Base-by-base conservation (phyloP, 2,888 invertebrate genomes). In the Elegia similella region DNA sequence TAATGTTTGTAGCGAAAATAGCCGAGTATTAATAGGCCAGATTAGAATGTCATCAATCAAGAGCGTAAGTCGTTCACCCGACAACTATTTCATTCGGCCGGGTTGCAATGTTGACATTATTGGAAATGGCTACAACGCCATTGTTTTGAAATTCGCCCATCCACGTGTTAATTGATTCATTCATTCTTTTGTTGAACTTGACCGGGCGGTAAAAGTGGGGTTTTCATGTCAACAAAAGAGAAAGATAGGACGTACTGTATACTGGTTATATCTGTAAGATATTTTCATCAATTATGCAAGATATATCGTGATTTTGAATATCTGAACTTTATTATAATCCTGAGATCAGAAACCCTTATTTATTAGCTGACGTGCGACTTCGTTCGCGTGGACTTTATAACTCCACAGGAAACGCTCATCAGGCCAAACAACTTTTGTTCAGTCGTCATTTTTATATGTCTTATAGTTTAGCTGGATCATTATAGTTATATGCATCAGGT, bases 11-110 rank as follows among this genome's bases (percentile, higher is more conserved):
- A 60, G 65, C 72, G 61, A 69, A 75, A 82, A 86, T 83, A 80
- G 74, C 67, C 57, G 59, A 43, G 42, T 84, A 83, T 79, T 75
- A 86, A 75, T 84, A 86, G 73, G 72, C 70, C 69, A 78, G 76
- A 75, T 73, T 68, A 69, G 67, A 76, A 75, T 74, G 80, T 74
- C 75, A 83, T 82, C 78, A 75, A 83, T 82, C 72, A 65, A 67
- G 65, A 62, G 58, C 56, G 62, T 58, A 71, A 88, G 82, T 84
- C 85, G 66, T 86, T 87, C 76, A 88, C 76, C 86, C 66, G 61
- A 58, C 58, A 61, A 6, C 53, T 42, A 13, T 15, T 53, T 43
- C 6, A 34, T 32, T 50, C 34, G 34, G 50, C 15, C 32, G 48
- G 48, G 34, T 50, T 50, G 32, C 32, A 50, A 50, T 50, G 34